These are phyloP conservation scores for Lutjanus campechanus DNA, from an alignment of 2,797 vertebrate genomes.

Conservation along the genomic window DNA sequence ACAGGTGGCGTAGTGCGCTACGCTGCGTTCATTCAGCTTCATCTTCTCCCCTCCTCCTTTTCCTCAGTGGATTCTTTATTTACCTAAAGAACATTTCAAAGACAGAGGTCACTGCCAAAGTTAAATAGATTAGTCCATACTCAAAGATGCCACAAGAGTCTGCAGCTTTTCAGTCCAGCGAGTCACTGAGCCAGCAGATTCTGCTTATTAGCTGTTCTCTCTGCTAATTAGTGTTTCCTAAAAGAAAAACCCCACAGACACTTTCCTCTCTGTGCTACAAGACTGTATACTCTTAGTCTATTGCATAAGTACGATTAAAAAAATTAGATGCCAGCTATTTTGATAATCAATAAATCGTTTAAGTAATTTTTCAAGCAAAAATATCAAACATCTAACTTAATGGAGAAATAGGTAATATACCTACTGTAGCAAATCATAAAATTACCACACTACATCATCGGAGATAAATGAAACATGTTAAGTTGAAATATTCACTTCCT, in stretches of 20 bases:
- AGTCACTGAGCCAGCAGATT: neutral
- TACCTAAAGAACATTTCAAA: slow-evolving; percentile 49
- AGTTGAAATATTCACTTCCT: too few relatives aligned
- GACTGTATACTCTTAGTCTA: neutral
- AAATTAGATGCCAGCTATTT: too few relatives aligned
- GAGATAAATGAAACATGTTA: too few relatives aligned
- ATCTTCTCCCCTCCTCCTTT: slow-evolving; percentile 77
- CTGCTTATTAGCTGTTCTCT: neutral
- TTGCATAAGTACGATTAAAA: neutral
- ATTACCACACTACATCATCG: too few relatives aligned
- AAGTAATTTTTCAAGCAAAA: too few relatives aligned
- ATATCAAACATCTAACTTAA: too few relatives aligned
- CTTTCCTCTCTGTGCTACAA: neutral
- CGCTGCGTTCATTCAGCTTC: slow-evolving; percentile 97
- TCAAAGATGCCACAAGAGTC: neutral
- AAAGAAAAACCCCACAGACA: neutral
- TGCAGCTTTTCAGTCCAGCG: slow-evolving; percentile 4
- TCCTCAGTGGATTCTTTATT: slow-evolving; percentile 36
- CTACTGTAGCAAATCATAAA: too few relatives aligned
- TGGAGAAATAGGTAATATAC: too few relatives aligned
- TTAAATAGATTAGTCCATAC: slow-evolving; percentile 4
- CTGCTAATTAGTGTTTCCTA: slow-evolving; percentile 1
- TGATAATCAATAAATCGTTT: too few relatives aligned
- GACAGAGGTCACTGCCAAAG: slow-evolving; percentile 10
- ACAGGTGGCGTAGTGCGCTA: slow-evolving; percentile 96